Base-by-base conservation (phyloP, 2,797 vertebrate species). In the Todus mexicanus region DNA sequence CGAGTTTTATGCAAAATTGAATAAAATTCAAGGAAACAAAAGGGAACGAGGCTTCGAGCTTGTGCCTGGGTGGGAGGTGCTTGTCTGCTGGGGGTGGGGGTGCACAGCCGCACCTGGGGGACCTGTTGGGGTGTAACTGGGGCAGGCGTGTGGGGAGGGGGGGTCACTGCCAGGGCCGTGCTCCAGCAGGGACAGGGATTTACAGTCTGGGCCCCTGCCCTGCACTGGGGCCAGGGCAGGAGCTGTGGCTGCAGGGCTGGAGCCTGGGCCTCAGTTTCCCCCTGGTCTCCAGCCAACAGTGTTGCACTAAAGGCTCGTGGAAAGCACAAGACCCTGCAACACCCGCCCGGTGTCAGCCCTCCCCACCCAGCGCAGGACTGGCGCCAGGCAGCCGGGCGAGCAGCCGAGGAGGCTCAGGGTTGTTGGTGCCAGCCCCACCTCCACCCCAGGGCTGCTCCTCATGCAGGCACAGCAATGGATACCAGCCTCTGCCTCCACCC, bases 21-120 rank as follows among this genome's bases (percentile, higher is more conserved):
- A 95, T 95, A 95, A 95, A 96, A 71, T 66, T 80, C 59, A 94
- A 90, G 64, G 59, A 92, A 90, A 92, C 33, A 75, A 82, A 85
- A 85, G 4, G n/a, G 57, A 69, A 85, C 25, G 0, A 4, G 57
- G 31, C 33, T 15, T 11, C 12, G 13, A 47, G 14, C 0, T 0
- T 27, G 15, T 26, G 38, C 13, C 2, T 0, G 22, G 15, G 42
- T 18, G 37, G 37, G 6, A 23, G 27, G 50, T 51, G 15, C 15
- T 26, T 15, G 19, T 61, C 68, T 57, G 43, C 38, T 72, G 33
- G 20, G 27, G 18, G 3, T n/a, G 16, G 23, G 17, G 23, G 16
- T 45, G 53, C 26, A 54, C 33, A 42, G 37, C 9, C 10, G 6
- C 5, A 10, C 17, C 37, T 64, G 29, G 4, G n/a, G 33, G 54